Evolutionary conservation across 2,113 vertebrate species (phyloP).

Genomic region (Antechinus stuartii): DNA sequence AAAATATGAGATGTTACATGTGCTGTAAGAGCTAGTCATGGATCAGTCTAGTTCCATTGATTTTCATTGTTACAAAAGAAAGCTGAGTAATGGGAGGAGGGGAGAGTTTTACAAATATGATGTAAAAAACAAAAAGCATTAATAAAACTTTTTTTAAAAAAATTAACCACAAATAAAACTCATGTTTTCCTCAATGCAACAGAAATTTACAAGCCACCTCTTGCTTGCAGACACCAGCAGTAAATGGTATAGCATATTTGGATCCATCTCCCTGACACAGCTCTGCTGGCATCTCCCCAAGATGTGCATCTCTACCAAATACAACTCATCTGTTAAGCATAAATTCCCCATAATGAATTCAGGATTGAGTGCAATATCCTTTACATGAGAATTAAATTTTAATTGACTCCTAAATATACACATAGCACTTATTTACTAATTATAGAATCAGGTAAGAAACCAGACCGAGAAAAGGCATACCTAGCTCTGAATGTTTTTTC

Average conservation of each 20-base stretch:
- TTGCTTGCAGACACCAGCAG: constrained; percentile 3
- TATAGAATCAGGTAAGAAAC: neutral
- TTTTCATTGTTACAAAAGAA: neutral
- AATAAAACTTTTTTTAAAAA: neutral
- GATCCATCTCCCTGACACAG: neutral
- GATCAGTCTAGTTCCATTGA: neutral
- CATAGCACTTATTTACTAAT: neutral
- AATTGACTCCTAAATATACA: neutral
- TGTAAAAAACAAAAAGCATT: neutral
- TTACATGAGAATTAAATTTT: constrained; percentile 8
- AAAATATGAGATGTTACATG: neutral
- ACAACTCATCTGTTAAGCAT: neutral
- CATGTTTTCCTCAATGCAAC: neutral
- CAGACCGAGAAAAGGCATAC: constrained; percentile 27
- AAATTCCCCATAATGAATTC: neutral
- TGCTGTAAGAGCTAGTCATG: neutral
- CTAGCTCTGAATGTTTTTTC: neutral
- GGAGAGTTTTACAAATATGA: neutral
- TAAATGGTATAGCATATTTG: neutral
- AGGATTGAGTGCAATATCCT: neutral
- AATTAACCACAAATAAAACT: neutral
- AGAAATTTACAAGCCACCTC: neutral
- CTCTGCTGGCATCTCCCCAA: neutral
- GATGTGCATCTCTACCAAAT: neutral
- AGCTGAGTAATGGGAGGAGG: neutral